phyloP scores from a whole-genome alignment of 2,888 invertebrate species.

The Coenonympha arcania region DNA sequence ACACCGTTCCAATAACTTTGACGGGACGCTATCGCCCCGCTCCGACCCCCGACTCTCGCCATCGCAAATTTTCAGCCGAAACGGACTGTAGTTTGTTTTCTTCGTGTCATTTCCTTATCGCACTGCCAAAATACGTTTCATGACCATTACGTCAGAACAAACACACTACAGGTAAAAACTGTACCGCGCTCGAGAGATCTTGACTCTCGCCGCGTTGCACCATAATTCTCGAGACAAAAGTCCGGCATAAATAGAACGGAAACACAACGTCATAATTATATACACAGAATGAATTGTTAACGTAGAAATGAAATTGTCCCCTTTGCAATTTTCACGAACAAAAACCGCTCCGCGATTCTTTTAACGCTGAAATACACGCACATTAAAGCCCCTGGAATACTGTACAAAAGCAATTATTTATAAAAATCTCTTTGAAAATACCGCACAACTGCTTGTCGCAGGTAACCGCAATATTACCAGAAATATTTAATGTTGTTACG shows the following conservation, averaged over 20 bases:
- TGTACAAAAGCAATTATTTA: conserved; percentile 51
- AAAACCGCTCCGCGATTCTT: conserved; percentile 36
- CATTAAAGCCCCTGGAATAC: conserved; percentile 35
- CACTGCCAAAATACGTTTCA: conserved; percentile 73
- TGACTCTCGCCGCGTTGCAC: conserved; percentile 39
- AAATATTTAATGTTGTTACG: conserved; percentile 55
- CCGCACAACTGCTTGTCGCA: conserved; percentile 52
- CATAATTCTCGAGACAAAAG: conserved; percentile 18
- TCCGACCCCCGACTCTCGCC: conserved; percentile 32
- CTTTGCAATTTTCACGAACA: conserved; percentile 34
- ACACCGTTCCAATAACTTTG: conserved; percentile 68
- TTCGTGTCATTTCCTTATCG: conserved; percentile 75
- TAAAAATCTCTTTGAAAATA: conserved; percentile 55
- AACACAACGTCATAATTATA: conserved; percentile 24
- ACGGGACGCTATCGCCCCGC: conserved; percentile 41
- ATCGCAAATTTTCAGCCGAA: conserved; percentile 65
- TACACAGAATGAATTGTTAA: conserved; percentile 29
- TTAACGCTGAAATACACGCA: conserved; percentile 37
- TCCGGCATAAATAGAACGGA: conserved; percentile 24
- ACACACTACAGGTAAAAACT: conserved; percentile 69
- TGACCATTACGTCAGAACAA: conserved; percentile 69
- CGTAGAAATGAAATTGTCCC: conserved; percentile 34
- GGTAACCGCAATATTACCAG: conserved; percentile 57
- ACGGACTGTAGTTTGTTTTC: conserved; percentile 71
- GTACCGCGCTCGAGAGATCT: conserved; percentile 42